Evolutionary conservation across 2,113 vertebrate genomes (phyloP), one percentile per base, ranked within the genome.

Genomic region (Nasalis larvatus): DNA sequence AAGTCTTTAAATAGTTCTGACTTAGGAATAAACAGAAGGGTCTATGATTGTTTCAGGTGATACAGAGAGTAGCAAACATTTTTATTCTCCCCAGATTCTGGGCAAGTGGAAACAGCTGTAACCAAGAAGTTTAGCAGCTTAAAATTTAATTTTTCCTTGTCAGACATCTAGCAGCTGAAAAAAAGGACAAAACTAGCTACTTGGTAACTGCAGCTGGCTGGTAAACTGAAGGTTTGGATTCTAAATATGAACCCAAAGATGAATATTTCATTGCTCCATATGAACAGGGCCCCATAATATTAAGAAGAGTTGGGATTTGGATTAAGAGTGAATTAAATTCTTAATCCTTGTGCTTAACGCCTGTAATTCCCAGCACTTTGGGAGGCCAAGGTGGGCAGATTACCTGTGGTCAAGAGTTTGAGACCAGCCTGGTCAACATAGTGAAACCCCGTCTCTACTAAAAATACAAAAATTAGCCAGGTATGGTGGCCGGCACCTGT

Each of bases 71-170:
- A 74, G 54, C 76, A 84, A 84, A 82, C 49, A 60, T 93, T 95
- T 91, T 81, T 56, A 95, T 96, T 92, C 60, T 95, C 45, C 37
- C 35, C 49, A 87, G 86, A 80, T 10, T 71, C 47, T 92, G 32
- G 52, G 68, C 84, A 96, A 95, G 54, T 6, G 12, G 37, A 96
- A 96, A 73, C 42, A 27, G 23, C 96, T 88, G 91, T 85, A 91
- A 85, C 40, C 42, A 86, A 85, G 69, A 91, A 74, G 58, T 96
- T 74, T 81, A 94, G 84, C 89, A 92, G 76, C 40, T 89, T 92
- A 81, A 86, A 63, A 74, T 49, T 94, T 78, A 96, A 93, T 56
- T 95, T 23, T 97, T 83, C 74, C 60, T 71, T 87, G 60, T 94
- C 76, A 94, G 35, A 96, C 37, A 47, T 69, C 49, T 86, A 92